A percentile compares a stretch with the other conserved stretches of the same genome.
Conservation (phyloP, 1,140 invertebrate species). For the Wasmannia auropunctata region DNA sequence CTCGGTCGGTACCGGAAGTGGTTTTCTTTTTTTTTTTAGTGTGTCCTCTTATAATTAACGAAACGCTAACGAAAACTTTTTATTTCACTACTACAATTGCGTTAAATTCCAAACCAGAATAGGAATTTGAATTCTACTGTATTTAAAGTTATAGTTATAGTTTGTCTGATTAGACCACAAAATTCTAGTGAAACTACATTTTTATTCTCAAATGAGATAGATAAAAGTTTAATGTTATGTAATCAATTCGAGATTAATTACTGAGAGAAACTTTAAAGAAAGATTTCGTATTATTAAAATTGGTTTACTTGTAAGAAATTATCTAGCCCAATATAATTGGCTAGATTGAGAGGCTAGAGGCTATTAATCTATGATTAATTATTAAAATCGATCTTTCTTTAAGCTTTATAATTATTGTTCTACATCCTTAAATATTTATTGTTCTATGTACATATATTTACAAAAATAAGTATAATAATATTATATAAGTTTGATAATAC, state of each 20-base stretch:
- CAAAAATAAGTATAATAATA: slow-evolving; percentile 1
- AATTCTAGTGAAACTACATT: too few species aligned
- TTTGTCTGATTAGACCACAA: not conserved
- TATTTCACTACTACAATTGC: not conserved
- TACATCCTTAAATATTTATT: not conserved
- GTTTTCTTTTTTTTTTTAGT: too few species aligned
- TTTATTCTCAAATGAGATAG: not conserved
- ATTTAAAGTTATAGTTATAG: too few species aligned
- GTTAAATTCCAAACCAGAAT: not conserved
- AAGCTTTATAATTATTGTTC: not conserved
- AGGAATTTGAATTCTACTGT: too few species aligned
- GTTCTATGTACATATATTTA: not conserved
- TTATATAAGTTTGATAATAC: too few species aligned
- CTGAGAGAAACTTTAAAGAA: not conserved
- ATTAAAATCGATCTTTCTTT: not conserved
- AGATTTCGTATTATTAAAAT: not conserved
- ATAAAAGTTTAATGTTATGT: not conserved
- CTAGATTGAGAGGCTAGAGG: too few species aligned
- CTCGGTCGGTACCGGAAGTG: not conserved
- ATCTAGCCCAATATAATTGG: not conserved
- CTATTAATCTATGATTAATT: too few species aligned
- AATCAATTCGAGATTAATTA: not conserved
- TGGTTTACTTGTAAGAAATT: not conserved
- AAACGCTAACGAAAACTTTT: not conserved
- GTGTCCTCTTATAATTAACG: too few species aligned